A percentile compares a stretch with the other conserved stretches of the same genome.
Evolutionary conservation across 2,797 vertebrate species (phyloP).

Genomic region (Melanotaenia pygmaea): DNA sequence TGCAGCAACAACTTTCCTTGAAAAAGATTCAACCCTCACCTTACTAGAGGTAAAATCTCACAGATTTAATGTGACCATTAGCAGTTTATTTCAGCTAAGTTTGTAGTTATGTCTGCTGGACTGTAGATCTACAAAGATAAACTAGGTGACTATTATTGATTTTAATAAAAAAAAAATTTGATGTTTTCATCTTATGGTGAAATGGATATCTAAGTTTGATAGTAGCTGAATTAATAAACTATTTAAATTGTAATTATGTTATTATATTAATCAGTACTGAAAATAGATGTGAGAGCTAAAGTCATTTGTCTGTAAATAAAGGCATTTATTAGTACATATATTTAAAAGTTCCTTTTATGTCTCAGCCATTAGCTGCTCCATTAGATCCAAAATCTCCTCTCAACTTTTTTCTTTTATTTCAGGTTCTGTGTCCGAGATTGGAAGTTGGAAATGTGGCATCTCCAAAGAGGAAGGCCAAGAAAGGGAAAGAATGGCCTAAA

Average conservation of each 20-base stretch:
- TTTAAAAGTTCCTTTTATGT: background rate
- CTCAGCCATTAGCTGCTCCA: background rate
- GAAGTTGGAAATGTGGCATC: constrained; percentile 83
- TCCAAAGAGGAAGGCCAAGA: constrained; percentile 92
- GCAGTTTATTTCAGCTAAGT: too few species aligned
- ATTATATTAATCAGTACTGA: background rate
- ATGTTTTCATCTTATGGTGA: background rate
- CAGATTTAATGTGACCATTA: background rate
- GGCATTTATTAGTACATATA: background rate
- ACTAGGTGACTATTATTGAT: too few species aligned
- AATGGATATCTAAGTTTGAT: background rate
- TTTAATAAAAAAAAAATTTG: background rate
- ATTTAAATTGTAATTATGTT: background rate
- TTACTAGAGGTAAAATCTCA: constrained; percentile 87
- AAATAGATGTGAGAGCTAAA: background rate
- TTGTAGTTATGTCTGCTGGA: too few species aligned
- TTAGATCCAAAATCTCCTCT: background rate
- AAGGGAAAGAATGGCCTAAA: constrained; percentile 87
- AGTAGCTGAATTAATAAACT: background rate
- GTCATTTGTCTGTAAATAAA: background rate
- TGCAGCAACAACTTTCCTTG: constrained; percentile 88
- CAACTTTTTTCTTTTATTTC: constrained; percentile 12
- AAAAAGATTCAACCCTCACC: constrained; percentile 85
- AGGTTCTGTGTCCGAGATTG: constrained; percentile 94
- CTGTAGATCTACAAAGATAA: too few species aligned